Evolutionary conservation across 1,140 invertebrate species (phyloP), one percentile per base, ranked within the genome.

Genomic region (Drosophila prosaltans): DNA sequence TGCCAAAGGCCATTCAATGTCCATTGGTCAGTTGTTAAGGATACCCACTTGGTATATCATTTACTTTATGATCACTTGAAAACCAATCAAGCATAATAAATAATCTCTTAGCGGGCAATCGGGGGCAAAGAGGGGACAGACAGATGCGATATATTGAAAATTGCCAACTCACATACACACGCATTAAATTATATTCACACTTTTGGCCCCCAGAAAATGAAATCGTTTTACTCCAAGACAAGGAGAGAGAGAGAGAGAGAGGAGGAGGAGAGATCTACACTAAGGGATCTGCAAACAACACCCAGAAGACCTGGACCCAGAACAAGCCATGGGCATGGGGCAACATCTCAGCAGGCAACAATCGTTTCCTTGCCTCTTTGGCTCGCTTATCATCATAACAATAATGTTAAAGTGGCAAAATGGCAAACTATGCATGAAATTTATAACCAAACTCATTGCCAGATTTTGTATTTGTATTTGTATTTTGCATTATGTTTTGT

Each of bases 171-270:
- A 75, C 63, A 70, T 32, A 60, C 65, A 74, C 54, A 73, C 58
- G 85, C 83, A 84, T 91, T 91, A 91, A 91, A 91, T 91, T 91
- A 91, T 91, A 91, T 91, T 91, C 90, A 91, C 90, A 91, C 90
- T 90, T 90, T 78, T 85, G 82, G 86, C 86, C 85, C 78, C 82
- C 88, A 86, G 88, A 86, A 90, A 84, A 88, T 74, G 83, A 83
- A 86, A 86, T 88, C 77, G 68, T 84, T 88, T 88, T 83, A 88
- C 78, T 83, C 80, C 2, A 7, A 9, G 45, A 69, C 69, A 69
- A 60, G 65, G 73, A 83, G 83, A 67, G 78, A 67, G 65, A 63
- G 73, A 83, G 80, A 66, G 78, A 66, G 55, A 65, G 70, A 73
- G 80, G 80, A 83, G 76, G 79, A 51, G 54, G 51, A 40, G 60